Conservation (phyloP, 2,888 invertebrate genomes). For the Drosophila yooni region DNA sequence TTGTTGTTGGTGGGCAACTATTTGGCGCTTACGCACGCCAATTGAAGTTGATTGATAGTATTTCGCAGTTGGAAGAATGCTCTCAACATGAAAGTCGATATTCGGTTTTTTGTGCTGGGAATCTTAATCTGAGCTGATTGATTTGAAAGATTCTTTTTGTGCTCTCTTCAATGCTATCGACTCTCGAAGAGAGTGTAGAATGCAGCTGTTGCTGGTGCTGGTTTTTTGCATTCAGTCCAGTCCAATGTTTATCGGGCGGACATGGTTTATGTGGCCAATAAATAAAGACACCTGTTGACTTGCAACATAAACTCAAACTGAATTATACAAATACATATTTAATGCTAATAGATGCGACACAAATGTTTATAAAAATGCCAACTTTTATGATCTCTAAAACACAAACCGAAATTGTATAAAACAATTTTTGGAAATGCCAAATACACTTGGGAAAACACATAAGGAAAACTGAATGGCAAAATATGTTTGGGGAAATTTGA, state of each 20-base stretch:
- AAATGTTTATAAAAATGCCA: conserved; percentile 44
- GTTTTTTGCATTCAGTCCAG: not conserved
- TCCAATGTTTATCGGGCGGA: not conserved
- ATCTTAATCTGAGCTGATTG: conserved; percentile 12
- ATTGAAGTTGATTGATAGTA: conserved; percentile 76
- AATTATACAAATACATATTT: not conserved
- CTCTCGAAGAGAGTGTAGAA: not conserved
- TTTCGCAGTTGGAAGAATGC: not conserved
- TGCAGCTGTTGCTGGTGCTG: conserved; percentile 4
- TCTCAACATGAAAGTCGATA: conserved; percentile 10
- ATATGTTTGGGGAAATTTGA: not conserved
- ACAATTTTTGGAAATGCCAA: conserved; percentile 6
- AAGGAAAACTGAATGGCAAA: not conserved
- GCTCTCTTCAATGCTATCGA: not conserved
- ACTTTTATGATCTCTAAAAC: conserved; percentile 43
- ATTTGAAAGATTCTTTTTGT: not conserved
- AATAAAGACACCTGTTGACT: conserved; percentile 25
- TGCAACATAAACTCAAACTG: conserved; percentile 6
- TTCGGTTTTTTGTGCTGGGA: not conserved
- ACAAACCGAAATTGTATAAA: conserved; percentile 21
- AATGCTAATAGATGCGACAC: conserved; percentile 33
- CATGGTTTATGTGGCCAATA: not conserved
- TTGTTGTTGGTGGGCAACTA: conserved; percentile 53
- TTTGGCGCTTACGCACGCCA: conserved; percentile 74
- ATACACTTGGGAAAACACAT: not conserved